Conservation (phyloP, 2,797 vertebrate species). For the Halcyon smyrnensis region DNA sequence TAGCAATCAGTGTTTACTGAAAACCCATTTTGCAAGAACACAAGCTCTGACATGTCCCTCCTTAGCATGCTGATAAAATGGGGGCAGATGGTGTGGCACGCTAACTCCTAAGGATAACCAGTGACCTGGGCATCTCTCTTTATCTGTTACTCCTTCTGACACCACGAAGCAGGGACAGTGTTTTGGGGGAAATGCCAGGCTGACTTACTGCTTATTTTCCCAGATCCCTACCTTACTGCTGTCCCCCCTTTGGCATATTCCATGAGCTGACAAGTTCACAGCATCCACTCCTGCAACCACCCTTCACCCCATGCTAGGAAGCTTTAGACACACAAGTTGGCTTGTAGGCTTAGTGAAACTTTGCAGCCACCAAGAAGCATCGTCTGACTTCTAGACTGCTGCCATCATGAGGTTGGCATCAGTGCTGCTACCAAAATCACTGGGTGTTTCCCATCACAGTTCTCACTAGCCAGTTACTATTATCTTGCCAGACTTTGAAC, state of each 20-base stretch:
- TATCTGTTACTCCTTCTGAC: not conserved
- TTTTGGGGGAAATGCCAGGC: not conserved
- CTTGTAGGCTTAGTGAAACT: not conserved
- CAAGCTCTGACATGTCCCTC: not conserved
- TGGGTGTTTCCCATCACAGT: not conserved
- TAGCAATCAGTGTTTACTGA: not conserved
- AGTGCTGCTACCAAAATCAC: not conserved
- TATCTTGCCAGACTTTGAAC: not conserved
- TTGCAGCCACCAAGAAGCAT: not conserved
- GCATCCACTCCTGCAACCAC: not conserved
- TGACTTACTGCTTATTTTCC: not conserved
- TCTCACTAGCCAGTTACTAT: not conserved
- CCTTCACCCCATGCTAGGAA: not conserved
- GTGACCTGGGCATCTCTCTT: not conserved
- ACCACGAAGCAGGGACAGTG: not conserved
- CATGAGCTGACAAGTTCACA: not conserved
- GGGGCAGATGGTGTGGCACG: not conserved
- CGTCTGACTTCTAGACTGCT: not conserved
- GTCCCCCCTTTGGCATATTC: not conserved
- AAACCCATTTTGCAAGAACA: not conserved
- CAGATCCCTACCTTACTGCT: not conserved
- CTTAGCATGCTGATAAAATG: not conserved
- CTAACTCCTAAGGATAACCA: not conserved
- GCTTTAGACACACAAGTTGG: not conserved
- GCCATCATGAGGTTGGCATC: not conserved